Base-by-base conservation (phyloP, 2,797 vertebrate species). In the Bovichtus variegatus region DNA sequence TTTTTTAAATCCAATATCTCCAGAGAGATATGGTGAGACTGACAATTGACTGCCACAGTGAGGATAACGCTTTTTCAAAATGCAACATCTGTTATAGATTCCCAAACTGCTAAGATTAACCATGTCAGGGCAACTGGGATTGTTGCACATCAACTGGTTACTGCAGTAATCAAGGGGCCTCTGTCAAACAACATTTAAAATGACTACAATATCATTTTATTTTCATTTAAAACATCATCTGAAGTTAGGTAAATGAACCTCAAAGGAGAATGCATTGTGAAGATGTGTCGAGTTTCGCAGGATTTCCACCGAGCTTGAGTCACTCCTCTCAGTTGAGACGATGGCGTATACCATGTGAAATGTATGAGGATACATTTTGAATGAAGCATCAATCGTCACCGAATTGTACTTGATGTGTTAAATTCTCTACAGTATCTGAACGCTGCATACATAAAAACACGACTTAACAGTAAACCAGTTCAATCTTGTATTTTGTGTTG, bases 371-470 rank as follows among this genome's bases (percentile, higher is more conserved):
- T 65, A 27, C 1, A 74, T 64, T 46, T 65, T 53, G 31, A 6
- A 75, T 75, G 70, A 51, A n/a, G 21, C 18, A 50, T 61, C 67
- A 76, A 66, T 47, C 25, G 31, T 19, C 3, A 36, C 8, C 6
- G 29, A 60, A 41, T 65, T 44, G 16, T 67, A 51, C 23, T 67
- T 74, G 70, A 60, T n/a, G 1, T 72, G 41, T 63, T 67, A 9
- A 50, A 73, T 57, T 58, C 27, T 61, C 49, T 21, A 11, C 44
- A 64, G 27, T 11, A 43, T 62, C 29, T 9, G 43, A 69, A 66
- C 15, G 2, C 61, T 55, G 36, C 9, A 38, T 11, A 34, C 10
- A 70, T 59, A 18, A 29, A 68, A 71, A 65, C 12, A 38, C 0
- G 4, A 16, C 67, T 73, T 1, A 46, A 46, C 9, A 62, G 18